Percentiles rank a stretch among this genome's conserved stretches.
Conservation (phyloP, 2,113 vertebrate genomes). For the Dasyurus viverrinus region DNA sequence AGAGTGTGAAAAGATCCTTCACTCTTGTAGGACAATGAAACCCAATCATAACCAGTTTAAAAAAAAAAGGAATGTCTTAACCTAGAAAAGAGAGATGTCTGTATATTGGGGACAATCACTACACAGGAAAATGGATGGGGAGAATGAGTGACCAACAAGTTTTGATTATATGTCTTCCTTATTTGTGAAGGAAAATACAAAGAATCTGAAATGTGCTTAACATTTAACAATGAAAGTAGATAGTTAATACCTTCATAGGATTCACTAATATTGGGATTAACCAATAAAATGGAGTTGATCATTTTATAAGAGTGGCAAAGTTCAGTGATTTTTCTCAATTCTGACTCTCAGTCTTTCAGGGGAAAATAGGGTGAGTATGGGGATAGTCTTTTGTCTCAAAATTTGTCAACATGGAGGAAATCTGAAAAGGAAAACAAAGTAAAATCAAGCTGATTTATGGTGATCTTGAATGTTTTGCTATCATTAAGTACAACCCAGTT, state of each 20-base stretch:
- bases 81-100: not conserved
- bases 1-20: not conserved
- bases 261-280: not conserved
- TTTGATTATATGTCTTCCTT: not conserved
- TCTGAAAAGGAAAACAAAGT: not conserved
- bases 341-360: not conserved
- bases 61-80: not conserved
- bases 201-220: not conserved
- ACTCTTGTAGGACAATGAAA: not conserved
- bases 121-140: not conserved
- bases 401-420: not conserved
- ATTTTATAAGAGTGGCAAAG: not conserved
- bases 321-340: not conserved
- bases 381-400: not conserved
- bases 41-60: not conserved
- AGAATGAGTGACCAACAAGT: slow-evolving; percentile 5
- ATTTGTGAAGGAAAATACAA: not conserved
- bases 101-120: not conserved
- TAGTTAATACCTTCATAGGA: not conserved
- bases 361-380: not conserved
- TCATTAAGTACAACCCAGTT: not conserved
- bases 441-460: not conserved
- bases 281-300: not conserved
- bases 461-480: not conserved
- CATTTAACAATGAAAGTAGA: not conserved